Evolutionary conservation across 2,888 invertebrate species (phyloP).

Genomic region (Julus scandinavius): DNA sequence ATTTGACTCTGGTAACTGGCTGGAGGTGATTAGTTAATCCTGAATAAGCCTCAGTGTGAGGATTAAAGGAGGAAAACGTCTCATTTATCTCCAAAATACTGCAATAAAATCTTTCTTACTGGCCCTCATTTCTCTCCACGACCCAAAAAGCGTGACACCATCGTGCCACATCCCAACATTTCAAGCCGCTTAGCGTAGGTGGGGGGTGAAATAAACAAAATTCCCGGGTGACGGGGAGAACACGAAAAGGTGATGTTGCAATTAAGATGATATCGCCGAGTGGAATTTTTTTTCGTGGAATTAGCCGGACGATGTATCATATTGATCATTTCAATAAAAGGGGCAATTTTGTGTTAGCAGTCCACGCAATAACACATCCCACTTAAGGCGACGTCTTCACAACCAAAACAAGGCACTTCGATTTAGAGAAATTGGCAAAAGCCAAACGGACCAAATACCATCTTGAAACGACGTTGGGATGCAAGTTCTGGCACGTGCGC

Average conservation of each 20-base stretch:
- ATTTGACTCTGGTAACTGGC: conserved; percentile 1
- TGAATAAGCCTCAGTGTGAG: background rate
- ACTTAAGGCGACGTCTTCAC: conserved; percentile 40
- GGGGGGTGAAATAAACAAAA: background rate
- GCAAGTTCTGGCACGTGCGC: conserved; percentile 33
- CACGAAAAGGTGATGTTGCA: background rate
- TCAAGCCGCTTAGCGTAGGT: background rate
- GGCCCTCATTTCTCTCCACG: background rate
- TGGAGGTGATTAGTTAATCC: conserved; percentile 29
- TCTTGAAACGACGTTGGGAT: conserved; percentile 32
- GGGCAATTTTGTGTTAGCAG: conserved; percentile 10
- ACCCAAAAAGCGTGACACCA: background rate
- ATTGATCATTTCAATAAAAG: background rate
- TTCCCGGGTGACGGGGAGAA: background rate
- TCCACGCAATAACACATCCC: conserved; percentile 22
- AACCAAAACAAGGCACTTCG: conserved; percentile 54
- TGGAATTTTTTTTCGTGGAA: conserved; percentile 36
- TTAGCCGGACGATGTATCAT: background rate
- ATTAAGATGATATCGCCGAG: background rate
- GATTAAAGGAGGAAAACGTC: background rate
- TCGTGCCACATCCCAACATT: conserved; percentile 9
- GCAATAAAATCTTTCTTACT: background rate
- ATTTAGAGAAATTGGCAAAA: conserved; percentile 27
- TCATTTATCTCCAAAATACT: conserved; percentile 6
- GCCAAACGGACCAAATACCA: conserved; percentile 26